A percentile compares a stretch with the other conserved stretches of the same genome.
Conservation (phyloP, 1,140 invertebrate genomes). For the Drosophila santomea region DNA sequence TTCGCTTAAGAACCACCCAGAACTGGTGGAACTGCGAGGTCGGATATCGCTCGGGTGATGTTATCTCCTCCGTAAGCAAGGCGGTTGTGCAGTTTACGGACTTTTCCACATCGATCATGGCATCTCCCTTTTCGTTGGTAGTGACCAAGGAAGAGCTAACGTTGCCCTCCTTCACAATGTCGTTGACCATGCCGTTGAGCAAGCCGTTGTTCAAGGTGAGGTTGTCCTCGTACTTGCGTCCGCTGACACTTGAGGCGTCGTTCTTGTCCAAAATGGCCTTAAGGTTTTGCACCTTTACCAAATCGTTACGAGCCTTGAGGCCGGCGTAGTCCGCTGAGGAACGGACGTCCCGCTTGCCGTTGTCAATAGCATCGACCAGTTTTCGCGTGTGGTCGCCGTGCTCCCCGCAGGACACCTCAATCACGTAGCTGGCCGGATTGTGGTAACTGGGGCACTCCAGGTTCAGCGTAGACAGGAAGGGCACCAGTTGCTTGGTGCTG, state of each 20-base stretch:
- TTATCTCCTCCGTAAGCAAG: constrained; percentile 87
- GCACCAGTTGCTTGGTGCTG: constrained; percentile 92
- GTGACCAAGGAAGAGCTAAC: constrained; percentile 46
- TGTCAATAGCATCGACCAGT: constrained; percentile 92
- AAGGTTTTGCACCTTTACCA: constrained; percentile 77
- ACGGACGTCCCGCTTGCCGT: constrained; percentile 91
- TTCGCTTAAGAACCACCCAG: constrained; percentile 92
- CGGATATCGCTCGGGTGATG: constrained; percentile 89
- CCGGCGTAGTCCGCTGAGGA: constrained; percentile 85
- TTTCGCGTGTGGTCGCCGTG: constrained; percentile 95
- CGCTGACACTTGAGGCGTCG: constrained; percentile 85
- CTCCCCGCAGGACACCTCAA: constrained; percentile 97
- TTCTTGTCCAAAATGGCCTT: constrained; percentile 85
- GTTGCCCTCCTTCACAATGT: constrained; percentile 87
- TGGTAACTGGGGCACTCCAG: constrained; percentile 97
- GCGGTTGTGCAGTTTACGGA: constrained; percentile 88
- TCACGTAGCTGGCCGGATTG: constrained; percentile 98
- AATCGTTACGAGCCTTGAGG: constrained; percentile 86
- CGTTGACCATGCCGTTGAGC: constrained; percentile 87
- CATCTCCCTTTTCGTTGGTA: constrained; percentile 80
- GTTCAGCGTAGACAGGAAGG: constrained; percentile 92
- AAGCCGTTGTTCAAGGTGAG: constrained; percentile 72
- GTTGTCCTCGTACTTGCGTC: constrained; percentile 86
- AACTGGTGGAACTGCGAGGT: constrained; percentile 92
- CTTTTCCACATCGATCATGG: constrained; percentile 86